phyloP scores from a whole-genome alignment of 30 jellyfish, hydroid and myxozoan species.

The Pseudorhiza aurosa region DNA sequence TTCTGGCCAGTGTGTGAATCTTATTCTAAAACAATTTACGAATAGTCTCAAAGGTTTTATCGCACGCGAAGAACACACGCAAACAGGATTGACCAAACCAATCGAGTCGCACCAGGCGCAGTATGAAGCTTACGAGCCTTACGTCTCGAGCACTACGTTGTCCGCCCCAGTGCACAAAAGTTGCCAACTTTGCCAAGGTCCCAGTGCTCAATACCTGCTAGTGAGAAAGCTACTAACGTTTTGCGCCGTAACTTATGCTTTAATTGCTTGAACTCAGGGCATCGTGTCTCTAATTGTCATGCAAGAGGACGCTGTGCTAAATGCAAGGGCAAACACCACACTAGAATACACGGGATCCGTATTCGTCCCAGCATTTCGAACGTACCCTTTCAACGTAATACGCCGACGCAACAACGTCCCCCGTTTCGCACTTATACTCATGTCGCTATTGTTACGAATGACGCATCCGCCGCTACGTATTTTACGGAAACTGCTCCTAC shows the following conservation, averaged over 20 bases:
- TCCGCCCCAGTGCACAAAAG: too few relatives aligned
- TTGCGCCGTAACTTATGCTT: slow-evolving; percentile 12
- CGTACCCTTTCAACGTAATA: background rate
- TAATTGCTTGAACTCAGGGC: slow-evolving; percentile 38
- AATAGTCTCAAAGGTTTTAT: slow-evolving; percentile 23
- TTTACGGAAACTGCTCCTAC: background rate
- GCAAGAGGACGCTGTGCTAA: slow-evolving; percentile 41
- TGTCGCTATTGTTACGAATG: slow-evolving; percentile 3
- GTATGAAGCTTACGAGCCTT: slow-evolving; percentile 19
- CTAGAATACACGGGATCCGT: slow-evolving; percentile 22
- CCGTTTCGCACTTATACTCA: slow-evolving; percentile 31
- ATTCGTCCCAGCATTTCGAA: slow-evolving; percentile 1
- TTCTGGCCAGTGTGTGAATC: background rate
- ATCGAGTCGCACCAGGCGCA: slow-evolving; percentile 5
- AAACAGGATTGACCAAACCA: background rate
- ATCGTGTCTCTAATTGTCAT: slow-evolving; percentile 22
- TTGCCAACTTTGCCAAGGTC: slow-evolving; percentile 52
- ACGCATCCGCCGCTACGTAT: slow-evolving; percentile 5
- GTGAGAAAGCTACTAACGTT: slow-evolving; percentile 12
- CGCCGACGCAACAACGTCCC: slow-evolving; percentile 3
- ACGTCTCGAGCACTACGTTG: slow-evolving; percentile 6
- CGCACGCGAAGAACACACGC: slow-evolving; percentile 20
- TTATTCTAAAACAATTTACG: slow-evolving; percentile 7
- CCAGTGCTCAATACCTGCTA: slow-evolving; percentile 45
- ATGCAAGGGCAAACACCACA: slow-evolving; percentile 43